These are phyloP conservation scores for Drosophila sulfurigaster DNA, from an alignment of 1,140 invertebrate genomes.

Conservation along the genomic window DNA sequence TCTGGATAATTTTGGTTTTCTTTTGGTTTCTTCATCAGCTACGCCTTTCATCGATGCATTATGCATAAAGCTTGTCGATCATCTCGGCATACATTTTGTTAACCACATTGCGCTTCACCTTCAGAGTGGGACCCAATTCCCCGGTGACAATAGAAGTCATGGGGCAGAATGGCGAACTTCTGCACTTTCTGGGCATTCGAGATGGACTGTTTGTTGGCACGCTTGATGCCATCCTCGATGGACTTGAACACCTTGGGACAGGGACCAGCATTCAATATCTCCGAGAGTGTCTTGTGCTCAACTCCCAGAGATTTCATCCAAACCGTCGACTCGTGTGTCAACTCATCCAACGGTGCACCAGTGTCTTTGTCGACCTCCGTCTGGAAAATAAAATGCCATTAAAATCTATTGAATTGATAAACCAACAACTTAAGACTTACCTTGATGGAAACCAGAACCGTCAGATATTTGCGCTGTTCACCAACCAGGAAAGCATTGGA, in stretches of 20 bases:
- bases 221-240: slow-evolving; percentile 91
- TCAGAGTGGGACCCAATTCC: slow-evolving; percentile 95
- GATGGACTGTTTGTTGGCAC: slow-evolving; percentile 91
- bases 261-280: slow-evolving; percentile 88
- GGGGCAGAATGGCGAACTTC: slow-evolving; percentile 95
- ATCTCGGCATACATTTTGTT: slow-evolving; percentile 89
- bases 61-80: slow-evolving; percentile 88
- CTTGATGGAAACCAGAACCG: slow-evolving; percentile 93
- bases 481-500: slow-evolving; percentile 95
- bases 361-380: slow-evolving; percentile 87
- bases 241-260: slow-evolving; percentile 88
- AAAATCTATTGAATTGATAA: neutral
- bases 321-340: slow-evolving; percentile 88
- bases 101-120: slow-evolving; percentile 91
- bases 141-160: slow-evolving; percentile 94
- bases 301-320: slow-evolving; percentile 92
- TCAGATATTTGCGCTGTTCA: slow-evolving; percentile 94
- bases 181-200: slow-evolving; percentile 96
- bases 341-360: slow-evolving; percentile 89
- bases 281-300: slow-evolving; percentile 89
- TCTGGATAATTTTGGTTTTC: slow-evolving; percentile 12
- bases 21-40: slow-evolving; percentile 5
- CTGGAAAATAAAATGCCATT: slow-evolving; percentile 32
- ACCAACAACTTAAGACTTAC: slow-evolving; percentile 84
- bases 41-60: slow-evolving; percentile 1